Evolutionary conservation across 2,888 invertebrate species (phyloP).

Genomic region (Pollenia griseotomentosa): DNA sequence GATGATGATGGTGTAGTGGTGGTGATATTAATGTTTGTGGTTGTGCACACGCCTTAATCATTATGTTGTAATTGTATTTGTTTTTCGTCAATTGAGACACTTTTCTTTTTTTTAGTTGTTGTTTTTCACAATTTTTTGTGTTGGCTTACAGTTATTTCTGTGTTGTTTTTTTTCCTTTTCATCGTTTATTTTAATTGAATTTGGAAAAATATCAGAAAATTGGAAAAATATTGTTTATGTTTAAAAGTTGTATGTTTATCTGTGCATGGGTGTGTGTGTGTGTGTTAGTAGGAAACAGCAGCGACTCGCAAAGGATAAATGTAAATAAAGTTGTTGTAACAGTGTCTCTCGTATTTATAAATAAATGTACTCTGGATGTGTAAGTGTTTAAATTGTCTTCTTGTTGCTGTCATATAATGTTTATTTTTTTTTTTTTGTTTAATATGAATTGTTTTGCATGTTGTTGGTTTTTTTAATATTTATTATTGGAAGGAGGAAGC

Average conservation of each 20-base stretch:
- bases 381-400: slow-evolving; percentile 63
- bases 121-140: slow-evolving; percentile 60
- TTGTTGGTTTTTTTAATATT: slow-evolving; percentile 34
- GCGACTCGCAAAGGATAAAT: slow-evolving; percentile 67
- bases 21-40: slow-evolving; percentile 73
- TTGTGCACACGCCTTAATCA: slow-evolving; percentile 73
- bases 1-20: slow-evolving; percentile 75
- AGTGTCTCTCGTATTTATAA: slow-evolving; percentile 43
- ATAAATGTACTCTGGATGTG: slow-evolving; percentile 16
- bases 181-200: slow-evolving; percentile 71
- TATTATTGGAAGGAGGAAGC: slow-evolving; percentile 30
- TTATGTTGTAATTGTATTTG: slow-evolving; percentile 72
- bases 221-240: slow-evolving; percentile 72
- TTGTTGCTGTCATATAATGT: slow-evolving; percentile 69
- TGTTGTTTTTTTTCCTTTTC: slow-evolving; percentile 55
- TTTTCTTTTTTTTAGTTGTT: slow-evolving; percentile 64
- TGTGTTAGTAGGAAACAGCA: slow-evolving; percentile 55
- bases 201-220: slow-evolving; percentile 74
- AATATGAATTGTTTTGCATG: slow-evolving; percentile 62
- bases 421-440: slow-evolving; percentile 50
- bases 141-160: slow-evolving; percentile 51
- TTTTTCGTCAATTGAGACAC: slow-evolving; percentile 74
- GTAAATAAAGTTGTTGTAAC: slow-evolving; percentile 74
- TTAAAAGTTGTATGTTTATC: slow-evolving; percentile 42
- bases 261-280: neutral